Evolutionary conservation across 2,797 vertebrate species (phyloP).

Genomic region (Bothrops alternatus): DNA sequence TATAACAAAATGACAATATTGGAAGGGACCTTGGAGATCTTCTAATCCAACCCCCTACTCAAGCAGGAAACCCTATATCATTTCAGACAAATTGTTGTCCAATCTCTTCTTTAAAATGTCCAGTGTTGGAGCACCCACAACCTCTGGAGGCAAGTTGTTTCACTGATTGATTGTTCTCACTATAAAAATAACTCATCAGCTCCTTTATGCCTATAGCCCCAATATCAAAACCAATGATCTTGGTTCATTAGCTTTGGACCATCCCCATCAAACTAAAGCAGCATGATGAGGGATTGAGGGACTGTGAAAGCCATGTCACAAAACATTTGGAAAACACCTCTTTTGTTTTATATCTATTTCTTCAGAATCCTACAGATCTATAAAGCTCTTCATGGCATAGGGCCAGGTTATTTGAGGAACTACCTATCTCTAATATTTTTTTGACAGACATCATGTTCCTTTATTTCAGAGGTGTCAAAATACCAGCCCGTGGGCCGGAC

Average conservation of each 20-base stretch:
- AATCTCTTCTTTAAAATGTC: not conserved
- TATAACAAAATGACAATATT: not conserved
- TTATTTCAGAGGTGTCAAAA: too few relatives aligned
- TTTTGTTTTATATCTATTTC: not conserved
- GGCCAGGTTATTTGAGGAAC: not conserved
- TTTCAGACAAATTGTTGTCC: not conserved
- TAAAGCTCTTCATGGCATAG: too few relatives aligned
- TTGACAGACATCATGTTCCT: not conserved
- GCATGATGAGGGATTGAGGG: not conserved
- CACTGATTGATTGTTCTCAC: not conserved
- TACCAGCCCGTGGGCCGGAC: too few relatives aligned
- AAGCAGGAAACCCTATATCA: not conserved
- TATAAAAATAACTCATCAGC: not conserved
- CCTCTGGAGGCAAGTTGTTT: not conserved
- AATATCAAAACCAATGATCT: not conserved
- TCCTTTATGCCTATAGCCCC: not conserved
- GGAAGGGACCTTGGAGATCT: not conserved
- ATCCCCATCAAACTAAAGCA: not conserved
- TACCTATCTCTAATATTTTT: not conserved
- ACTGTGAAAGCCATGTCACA: not conserved
- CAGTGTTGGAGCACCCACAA: not conserved
- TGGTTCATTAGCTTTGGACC: not conserved
- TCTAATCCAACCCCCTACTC: not conserved
- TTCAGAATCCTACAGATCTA: not conserved
- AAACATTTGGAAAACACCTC: not conserved